Percentiles rank a stretch among this genome's conserved stretches.
These are phyloP conservation scores for Aythya fuligula DNA, from an alignment of 2,797 vertebrate genomes.

Conservation along the genomic window DNA sequence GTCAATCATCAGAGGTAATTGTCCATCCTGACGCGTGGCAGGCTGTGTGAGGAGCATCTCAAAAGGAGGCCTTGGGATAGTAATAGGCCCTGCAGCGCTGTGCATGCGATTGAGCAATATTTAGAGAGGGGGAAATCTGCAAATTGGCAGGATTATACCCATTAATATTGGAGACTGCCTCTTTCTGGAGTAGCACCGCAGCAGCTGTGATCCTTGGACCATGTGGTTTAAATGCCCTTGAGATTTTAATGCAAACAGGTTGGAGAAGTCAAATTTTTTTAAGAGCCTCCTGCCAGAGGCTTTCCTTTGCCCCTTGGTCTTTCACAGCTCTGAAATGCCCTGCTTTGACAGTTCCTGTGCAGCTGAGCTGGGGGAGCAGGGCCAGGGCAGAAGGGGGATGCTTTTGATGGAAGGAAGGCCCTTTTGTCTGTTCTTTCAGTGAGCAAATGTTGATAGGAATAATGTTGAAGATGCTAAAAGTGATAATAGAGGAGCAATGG, in stretches of 20 bases:
- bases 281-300: neutral
- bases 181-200: neutral
- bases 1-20: conserved; percentile 59
- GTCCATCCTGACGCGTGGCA: conserved; percentile 57
- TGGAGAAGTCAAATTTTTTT: neutral
- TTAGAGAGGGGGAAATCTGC: neutral
- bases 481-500: neutral
- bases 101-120: neutral
- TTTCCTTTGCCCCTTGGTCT: neutral
- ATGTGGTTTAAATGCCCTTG: neutral
- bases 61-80: conserved; percentile 45
- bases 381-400: neutral
- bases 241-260: neutral
- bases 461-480: neutral
- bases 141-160: neutral
- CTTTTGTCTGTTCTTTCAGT: neutral
- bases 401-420: neutral
- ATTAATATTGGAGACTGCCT: neutral
- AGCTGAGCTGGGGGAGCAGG: neutral
- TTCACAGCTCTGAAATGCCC: accelerated
- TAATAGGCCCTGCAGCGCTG: neutral
- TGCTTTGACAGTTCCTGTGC: accelerated
- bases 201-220: neutral
- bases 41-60: conserved; percentile 41
- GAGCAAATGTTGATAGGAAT: neutral